phyloP scores from a whole-genome alignment of 2,797 vertebrate species.

The Sitta carolinensis region DNA sequence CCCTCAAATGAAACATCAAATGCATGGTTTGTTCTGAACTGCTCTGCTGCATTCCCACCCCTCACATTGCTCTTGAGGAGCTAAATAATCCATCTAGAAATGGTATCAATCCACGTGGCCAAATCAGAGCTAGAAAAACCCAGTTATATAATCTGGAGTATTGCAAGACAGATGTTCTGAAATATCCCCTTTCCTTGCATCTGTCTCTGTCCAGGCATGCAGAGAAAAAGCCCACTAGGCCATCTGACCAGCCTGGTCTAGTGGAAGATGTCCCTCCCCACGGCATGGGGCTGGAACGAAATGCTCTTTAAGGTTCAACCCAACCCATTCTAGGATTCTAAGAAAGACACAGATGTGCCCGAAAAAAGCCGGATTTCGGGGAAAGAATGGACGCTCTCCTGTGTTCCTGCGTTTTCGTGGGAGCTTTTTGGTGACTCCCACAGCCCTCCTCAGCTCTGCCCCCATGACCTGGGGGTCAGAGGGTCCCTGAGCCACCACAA shows the following conservation, averaged over 20 bases:
- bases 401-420: fast-evolving
- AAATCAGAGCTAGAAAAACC: not conserved
- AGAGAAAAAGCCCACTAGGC: not conserved
- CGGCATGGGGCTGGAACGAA: fast-evolving
- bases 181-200: not conserved
- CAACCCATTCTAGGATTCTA: not conserved
- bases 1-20: not conserved
- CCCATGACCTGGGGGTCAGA: fast-evolving
- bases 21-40: not conserved
- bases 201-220: not conserved
- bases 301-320: not conserved
- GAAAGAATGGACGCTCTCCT: not conserved
- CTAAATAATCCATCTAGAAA: not conserved
- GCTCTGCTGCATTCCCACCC: not conserved
- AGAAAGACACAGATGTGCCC: fast-evolving
- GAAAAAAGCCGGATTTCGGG: fast-evolving
- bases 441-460: not conserved
- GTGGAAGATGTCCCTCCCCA: not conserved
- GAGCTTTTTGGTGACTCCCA: not conserved
- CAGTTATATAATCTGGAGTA: not conserved
- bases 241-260: not conserved
- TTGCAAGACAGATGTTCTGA: not conserved
- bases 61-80: not conserved
- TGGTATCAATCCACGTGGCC: not conserved
- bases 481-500: not conserved